phyloP scores from a whole-genome alignment of 2,797 vertebrate species.

The Crocidura indochinensis region DNA sequence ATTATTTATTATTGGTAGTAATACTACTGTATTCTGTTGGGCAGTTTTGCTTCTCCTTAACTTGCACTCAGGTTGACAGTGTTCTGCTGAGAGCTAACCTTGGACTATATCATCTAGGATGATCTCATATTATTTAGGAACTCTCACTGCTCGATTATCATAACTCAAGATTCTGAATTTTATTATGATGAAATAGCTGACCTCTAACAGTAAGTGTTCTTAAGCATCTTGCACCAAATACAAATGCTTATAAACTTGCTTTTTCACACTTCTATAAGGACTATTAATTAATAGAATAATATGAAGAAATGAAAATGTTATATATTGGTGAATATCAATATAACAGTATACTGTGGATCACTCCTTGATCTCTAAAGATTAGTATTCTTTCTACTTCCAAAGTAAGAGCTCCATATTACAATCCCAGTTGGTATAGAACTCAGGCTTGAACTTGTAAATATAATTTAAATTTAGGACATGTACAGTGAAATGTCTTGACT shows the following conservation, averaged over 20 bases:
- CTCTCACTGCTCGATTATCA: background rate
- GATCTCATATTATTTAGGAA: background rate
- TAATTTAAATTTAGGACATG: background rate
- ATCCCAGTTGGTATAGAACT: constrained; percentile 7
- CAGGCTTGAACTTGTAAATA: background rate
- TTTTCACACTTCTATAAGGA: background rate
- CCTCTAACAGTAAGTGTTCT: constrained; percentile 8
- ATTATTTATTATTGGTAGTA: background rate
- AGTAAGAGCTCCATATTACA: background rate
- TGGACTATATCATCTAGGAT: background rate
- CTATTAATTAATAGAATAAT: too few relatives aligned
- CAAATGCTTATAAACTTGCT: constrained; percentile 7
- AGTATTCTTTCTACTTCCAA: background rate
- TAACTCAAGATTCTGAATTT: background rate
- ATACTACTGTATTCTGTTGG: background rate
- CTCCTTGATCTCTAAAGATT: background rate
- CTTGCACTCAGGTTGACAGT: too few relatives aligned
- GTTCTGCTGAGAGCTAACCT: background rate
- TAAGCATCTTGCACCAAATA: background rate
- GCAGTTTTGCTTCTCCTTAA: background rate
- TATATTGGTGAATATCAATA: background rate
- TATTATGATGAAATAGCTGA: background rate
- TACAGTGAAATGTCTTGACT: background rate
- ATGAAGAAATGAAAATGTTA: background rate
- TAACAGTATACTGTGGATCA: background rate